These are phyloP conservation scores for Danio aesculapii DNA, from an alignment of 2,797 vertebrate species.

Conservation along the genomic window DNA sequence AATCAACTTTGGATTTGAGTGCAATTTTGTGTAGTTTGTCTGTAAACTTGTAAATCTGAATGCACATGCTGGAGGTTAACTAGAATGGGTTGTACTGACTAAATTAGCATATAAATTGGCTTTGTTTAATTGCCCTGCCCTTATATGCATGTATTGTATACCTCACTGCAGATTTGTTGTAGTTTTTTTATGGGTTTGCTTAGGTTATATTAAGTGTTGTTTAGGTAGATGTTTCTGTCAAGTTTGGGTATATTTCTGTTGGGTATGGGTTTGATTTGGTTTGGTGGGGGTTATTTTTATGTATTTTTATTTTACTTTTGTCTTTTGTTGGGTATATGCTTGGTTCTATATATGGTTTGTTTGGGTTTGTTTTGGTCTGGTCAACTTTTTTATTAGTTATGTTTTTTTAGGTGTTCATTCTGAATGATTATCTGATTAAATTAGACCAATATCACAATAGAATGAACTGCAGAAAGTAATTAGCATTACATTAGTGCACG, in stretches of 20 bases:
- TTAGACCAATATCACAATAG: not conserved
- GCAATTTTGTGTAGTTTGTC: no score
- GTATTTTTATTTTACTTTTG: not conserved
- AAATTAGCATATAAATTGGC: no score
- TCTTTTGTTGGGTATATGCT: not conserved
- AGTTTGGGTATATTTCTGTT: not conserved
- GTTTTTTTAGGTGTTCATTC: not conserved
- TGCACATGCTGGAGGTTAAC: no score
- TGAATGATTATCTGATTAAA: not conserved
- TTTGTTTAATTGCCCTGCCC: no score
- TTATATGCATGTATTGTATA: no score
- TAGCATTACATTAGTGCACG: not conserved
- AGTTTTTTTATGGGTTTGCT: no score
- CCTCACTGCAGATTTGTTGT: no score
- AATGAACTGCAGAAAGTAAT: not conserved
- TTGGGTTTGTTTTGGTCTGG: not conserved
- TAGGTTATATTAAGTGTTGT: no score
- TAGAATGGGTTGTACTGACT: no score
- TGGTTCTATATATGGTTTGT: not conserved
- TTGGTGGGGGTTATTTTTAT: no score
- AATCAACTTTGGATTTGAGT: no score
- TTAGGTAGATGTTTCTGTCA: not conserved
- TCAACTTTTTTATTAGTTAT: not conserved
- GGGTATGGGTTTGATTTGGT: not conserved
- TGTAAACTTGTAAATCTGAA: no score